These are phyloP conservation scores for Brachionus rotundiformis DNA, from an alignment of 1,140 invertebrate species.

Conservation along the genomic window DNA sequence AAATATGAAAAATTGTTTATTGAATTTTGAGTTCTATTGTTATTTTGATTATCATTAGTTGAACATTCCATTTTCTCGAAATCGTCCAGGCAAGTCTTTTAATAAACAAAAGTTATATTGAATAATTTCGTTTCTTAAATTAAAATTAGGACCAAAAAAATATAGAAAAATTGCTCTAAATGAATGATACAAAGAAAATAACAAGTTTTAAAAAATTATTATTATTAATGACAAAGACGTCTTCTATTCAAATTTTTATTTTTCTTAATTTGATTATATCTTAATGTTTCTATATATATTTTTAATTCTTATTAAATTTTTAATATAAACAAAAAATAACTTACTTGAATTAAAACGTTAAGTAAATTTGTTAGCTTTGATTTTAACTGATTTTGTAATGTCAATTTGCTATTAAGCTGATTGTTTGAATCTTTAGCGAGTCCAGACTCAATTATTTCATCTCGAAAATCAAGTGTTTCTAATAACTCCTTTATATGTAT, in stretches of 20 bases:
- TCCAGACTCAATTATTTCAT: neutral
- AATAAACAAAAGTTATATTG: neutral
- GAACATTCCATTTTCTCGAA: neutral
- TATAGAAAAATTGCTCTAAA: too few species aligned
- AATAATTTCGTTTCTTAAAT: too few species aligned
- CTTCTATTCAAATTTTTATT: neutral
- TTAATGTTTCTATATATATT: too few species aligned
- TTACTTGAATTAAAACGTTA: constrained; percentile 40
- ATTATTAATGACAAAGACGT: too few species aligned
- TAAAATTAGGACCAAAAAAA: too few species aligned
- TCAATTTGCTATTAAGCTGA: neutral
- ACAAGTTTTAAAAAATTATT: too few species aligned
- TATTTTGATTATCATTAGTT: neutral
- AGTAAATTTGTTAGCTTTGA: constrained; percentile 35
- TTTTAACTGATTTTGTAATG: constrained; percentile 14
- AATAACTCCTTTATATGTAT: constrained; percentile 41
- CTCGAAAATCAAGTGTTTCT: neutral
- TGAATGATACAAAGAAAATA: too few species aligned
- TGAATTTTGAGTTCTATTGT: neutral
- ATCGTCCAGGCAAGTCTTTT: constrained; percentile 25
- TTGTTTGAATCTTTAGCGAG: neutral
- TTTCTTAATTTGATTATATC: constrained; percentile 12
- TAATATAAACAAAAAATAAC: neutral
- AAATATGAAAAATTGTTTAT: constrained; percentile 5
- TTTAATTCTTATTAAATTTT: neutral